Conservation (phyloP, 2,888 invertebrate species). For the Oxyscelio sp. region DNA sequence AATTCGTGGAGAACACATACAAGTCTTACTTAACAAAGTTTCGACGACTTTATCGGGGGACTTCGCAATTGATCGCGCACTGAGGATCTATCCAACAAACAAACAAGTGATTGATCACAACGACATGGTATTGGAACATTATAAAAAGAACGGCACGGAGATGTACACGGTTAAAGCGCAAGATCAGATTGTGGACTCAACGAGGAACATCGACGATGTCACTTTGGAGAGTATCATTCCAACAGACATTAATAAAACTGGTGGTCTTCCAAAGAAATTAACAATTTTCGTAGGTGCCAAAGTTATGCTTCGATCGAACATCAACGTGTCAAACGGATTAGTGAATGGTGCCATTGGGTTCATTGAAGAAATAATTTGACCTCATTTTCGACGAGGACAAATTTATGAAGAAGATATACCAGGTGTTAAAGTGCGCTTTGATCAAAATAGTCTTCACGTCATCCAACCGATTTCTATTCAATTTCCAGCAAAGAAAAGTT, state of each 20-base stretch:
- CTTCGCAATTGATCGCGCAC: too few relatives aligned
- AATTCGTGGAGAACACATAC: too few relatives aligned
- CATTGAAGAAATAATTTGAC: conserved; percentile 26
- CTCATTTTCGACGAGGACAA: not conserved
- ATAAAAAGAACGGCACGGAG: not conserved
- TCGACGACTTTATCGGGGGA: too few relatives aligned
- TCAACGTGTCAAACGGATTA: conserved; percentile 10
- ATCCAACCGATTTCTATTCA: conserved; percentile 18
- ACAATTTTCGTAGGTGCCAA: conserved; percentile 1
- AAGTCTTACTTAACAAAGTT: too few relatives aligned
- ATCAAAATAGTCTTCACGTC: not conserved
- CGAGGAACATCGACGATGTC: not conserved
- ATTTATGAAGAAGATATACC: conserved; percentile 7
- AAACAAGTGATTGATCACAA: too few relatives aligned
- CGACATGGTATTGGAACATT: not conserved
- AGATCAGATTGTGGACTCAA: not conserved
- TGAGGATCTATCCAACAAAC: too few relatives aligned
- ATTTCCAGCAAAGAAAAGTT: conserved; percentile 29
- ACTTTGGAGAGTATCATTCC: not conserved
- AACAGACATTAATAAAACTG: conserved; percentile 11
- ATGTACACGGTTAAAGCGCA: not conserved
- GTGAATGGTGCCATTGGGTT: conserved; percentile 30
- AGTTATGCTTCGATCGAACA: conserved; percentile 27
- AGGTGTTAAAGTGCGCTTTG: not conserved
- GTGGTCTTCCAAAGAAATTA: conserved; percentile 1